phyloP scores from a whole-genome alignment of 2,888 invertebrate species.

The Heliconius aoede region DNA sequence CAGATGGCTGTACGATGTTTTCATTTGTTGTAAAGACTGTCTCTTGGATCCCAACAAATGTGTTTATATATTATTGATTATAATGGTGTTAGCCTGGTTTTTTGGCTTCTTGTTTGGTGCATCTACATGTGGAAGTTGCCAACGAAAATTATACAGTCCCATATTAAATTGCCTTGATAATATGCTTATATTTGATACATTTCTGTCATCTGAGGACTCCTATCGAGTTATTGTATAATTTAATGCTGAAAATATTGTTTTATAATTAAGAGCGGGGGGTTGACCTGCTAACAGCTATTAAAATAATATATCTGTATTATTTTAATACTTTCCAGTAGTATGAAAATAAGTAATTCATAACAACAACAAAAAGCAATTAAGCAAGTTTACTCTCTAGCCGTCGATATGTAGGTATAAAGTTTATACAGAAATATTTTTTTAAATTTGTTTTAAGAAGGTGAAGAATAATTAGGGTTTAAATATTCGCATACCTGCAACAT shows the following conservation, averaged over 20 bases:
- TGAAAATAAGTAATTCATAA: too few relatives aligned
- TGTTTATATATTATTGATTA: conserved; percentile 53
- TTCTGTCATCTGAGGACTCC: conserved; percentile 57
- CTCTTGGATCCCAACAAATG: conserved; percentile 61
- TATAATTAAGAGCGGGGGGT: background rate
- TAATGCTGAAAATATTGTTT: background rate
- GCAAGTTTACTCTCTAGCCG: too few relatives aligned
- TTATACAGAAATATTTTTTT: too few relatives aligned
- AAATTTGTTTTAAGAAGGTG: too few relatives aligned
- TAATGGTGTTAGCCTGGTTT: conserved; percentile 58
- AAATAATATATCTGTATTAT: too few relatives aligned
- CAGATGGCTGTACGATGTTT: conserved; percentile 68
- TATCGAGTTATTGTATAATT: conserved; percentile 59
- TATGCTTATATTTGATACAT: conserved; percentile 61
- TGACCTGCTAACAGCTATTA: too few relatives aligned
- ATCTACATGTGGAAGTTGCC: conserved; percentile 68
- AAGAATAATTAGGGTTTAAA: too few relatives aligned
- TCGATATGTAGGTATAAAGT: too few relatives aligned
- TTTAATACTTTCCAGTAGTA: too few relatives aligned
- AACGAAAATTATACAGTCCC: conserved; percentile 71
- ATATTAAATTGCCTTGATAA: conserved; percentile 71
- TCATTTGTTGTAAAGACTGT: conserved; percentile 63
- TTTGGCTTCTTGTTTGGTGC: conserved; percentile 68
- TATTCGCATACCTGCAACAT: too few relatives aligned
- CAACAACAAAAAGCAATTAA: too few relatives aligned